phyloP scores from a whole-genome alignment of 2,888 invertebrate species.

The Latheticus oryzae region DNA sequence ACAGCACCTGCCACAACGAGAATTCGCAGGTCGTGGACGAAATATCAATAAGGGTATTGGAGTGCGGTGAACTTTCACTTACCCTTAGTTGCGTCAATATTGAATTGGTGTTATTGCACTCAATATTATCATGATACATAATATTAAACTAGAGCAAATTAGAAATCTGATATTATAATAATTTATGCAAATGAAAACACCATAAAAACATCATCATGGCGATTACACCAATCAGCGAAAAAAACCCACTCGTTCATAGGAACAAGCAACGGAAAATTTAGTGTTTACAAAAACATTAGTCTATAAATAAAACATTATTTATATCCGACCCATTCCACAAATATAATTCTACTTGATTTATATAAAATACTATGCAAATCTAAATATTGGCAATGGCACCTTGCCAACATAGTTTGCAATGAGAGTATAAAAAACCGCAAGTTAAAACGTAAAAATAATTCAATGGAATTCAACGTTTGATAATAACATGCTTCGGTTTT shows the following conservation, averaged over 20 bases:
- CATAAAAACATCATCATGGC: slow-evolving; percentile 28
- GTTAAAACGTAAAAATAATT: slow-evolving; percentile 27
- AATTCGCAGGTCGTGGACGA: slow-evolving; percentile 5
- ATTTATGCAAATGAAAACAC: slow-evolving; percentile 29
- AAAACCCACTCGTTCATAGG: slow-evolving; percentile 31
- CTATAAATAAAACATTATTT: slow-evolving; percentile 44
- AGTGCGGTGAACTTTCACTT: slow-evolving; percentile 14
- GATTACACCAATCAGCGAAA: slow-evolving; percentile 25
- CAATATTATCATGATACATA: too few relatives aligned
- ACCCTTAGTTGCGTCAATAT: neutral
- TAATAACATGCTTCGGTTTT: slow-evolving; percentile 20
- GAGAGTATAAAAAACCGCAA: slow-evolving; percentile 14
- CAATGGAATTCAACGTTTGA: slow-evolving; percentile 7
- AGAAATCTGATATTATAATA: slow-evolving; percentile 31
- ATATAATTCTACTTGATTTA: slow-evolving; percentile 41
- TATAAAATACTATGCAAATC: slow-evolving; percentile 39
- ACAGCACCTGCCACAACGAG: slow-evolving; percentile 17
- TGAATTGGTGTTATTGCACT: too few relatives aligned
- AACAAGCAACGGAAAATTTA: slow-evolving; percentile 40
- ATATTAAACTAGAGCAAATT: slow-evolving; percentile 23
- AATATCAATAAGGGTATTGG: slow-evolving; percentile 16
- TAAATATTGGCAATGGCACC: slow-evolving; percentile 37
- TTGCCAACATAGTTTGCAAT: slow-evolving; percentile 36
- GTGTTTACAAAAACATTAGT: slow-evolving; percentile 38
- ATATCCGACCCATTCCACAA: slow-evolving; percentile 40